Evolutionary conservation across 2,888 invertebrate genomes (phyloP), one percentile per base, ranked within the genome.

Genomic region (Panzeria rudis): DNA sequence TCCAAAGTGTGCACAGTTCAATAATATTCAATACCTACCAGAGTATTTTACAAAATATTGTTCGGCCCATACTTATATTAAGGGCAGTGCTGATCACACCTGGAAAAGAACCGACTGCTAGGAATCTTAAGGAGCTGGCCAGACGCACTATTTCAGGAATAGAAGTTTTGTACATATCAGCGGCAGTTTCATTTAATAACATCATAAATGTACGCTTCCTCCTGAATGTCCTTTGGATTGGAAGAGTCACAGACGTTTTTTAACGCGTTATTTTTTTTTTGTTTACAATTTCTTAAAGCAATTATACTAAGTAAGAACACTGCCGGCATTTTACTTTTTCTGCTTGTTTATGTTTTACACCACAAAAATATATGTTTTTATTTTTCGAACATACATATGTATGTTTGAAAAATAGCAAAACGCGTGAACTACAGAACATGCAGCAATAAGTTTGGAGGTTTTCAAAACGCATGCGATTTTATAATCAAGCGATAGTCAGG

Each of bases 1-100:
- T 50, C 52, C 62, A 62, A 35, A 15, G 9, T 23, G 73, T 35
- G 8, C 50, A 73, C 50, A 73, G 25, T 8, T 61, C 73, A 50
- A 73, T 6, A 23, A 73, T 35, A 62, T 64, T 64, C 1, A 75
- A 5, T 29, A 54, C n/a, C 3, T 64, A 15, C 62, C 29, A 52
- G 7, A 75, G 11, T 6, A 64, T 29, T 54, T 41, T 75, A n/a
- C 62, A 75, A 17, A 75, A 75, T 6, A 32, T 75, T 0, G 1
- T 75, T 7, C 54, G 64, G 7, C 13, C 35, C 50, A 73, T 50
- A 38, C 50, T 73, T 61, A 50, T 73, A 35, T 73, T 50, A 15
- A 73, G n/a, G 41, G 64, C 75, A 44, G 66, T 76, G 41, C 56
- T 44, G 4, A 76, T 66, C 41, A 76, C 56, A 20, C 38, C 76